Conservation (phyloP, 2,797 vertebrate genomes). For the Crocidura indochinensis region DNA sequence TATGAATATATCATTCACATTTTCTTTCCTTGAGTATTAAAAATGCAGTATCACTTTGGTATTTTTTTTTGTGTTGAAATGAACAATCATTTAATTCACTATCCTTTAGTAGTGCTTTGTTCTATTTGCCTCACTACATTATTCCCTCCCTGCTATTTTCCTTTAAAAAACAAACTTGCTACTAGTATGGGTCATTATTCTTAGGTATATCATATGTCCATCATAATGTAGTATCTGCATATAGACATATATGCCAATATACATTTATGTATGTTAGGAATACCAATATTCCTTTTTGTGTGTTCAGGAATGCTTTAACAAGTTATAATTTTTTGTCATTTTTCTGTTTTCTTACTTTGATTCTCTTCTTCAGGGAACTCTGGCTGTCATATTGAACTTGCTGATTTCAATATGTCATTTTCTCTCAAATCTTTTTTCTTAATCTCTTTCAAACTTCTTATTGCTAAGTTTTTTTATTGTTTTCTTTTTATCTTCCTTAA, state of each 20-base stretch:
- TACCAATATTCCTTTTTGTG: too few species aligned
- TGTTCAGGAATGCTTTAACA: constrained; percentile 14
- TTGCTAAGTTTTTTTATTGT: background rate
- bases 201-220: background rate
- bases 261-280: too few species aligned
- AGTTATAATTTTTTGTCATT: background rate
- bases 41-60: background rate
- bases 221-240: background rate
- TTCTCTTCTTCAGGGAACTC: constrained; percentile 37
- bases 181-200: background rate
- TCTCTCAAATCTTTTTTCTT: constrained; percentile 13
- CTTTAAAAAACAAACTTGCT: constrained; percentile 8
- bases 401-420: constrained; percentile 31
- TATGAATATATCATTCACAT: constrained; percentile 37
- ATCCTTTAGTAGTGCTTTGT: background rate
- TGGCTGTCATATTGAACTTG: constrained; percentile 14
- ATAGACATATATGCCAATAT: background rate
- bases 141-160: background rate
- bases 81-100: background rate
- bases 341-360: constrained; percentile 4
- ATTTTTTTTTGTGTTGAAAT: background rate
- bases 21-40: constrained; percentile 23
- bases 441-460: background rate
- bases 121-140: background rate
- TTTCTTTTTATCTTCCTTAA: background rate